phyloP scores from a whole-genome alignment of 2,113 vertebrate species.

The Psilopogon haemacephalus region DNA sequence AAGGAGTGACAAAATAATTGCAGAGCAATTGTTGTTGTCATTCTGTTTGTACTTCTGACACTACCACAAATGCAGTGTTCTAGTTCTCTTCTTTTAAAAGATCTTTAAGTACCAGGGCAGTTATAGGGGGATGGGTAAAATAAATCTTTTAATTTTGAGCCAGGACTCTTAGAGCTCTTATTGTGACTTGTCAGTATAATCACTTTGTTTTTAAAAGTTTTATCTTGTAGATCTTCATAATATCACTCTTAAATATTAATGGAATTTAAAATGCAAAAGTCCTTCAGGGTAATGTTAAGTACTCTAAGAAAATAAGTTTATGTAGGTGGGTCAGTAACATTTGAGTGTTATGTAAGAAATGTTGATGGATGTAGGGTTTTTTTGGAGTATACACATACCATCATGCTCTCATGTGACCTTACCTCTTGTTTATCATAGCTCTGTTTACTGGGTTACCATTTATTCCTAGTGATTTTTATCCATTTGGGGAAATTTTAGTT shows the following conservation, averaged over 20 bases:
- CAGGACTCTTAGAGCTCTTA: neutral
- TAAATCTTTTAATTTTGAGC: neutral
- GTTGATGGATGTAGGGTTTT: neutral
- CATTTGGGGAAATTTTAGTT: neutral
- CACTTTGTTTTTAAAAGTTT: neutral
- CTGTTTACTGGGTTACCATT: neutral
- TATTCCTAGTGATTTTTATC: neutral
- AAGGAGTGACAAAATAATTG: neutral
- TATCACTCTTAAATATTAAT: neutral
- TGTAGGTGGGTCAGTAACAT: neutral
- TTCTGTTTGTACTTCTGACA: neutral
- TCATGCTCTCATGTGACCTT: neutral
- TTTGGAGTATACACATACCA: neutral
- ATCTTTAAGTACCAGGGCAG: neutral
- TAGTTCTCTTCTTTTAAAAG: neutral
- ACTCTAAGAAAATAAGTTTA: neutral
- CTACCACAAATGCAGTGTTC: neutral
- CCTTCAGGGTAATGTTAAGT: neutral
- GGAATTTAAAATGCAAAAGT: neutral
- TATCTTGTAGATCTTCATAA: neutral
- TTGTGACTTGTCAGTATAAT: neutral
- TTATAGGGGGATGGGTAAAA: accelerated
- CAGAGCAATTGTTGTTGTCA: neutral
- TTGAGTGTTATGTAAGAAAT: neutral
- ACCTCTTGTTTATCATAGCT: neutral